phyloP scores from a whole-genome alignment of 2,888 invertebrate genomes.

The Nesidiocoris tenuis region DNA sequence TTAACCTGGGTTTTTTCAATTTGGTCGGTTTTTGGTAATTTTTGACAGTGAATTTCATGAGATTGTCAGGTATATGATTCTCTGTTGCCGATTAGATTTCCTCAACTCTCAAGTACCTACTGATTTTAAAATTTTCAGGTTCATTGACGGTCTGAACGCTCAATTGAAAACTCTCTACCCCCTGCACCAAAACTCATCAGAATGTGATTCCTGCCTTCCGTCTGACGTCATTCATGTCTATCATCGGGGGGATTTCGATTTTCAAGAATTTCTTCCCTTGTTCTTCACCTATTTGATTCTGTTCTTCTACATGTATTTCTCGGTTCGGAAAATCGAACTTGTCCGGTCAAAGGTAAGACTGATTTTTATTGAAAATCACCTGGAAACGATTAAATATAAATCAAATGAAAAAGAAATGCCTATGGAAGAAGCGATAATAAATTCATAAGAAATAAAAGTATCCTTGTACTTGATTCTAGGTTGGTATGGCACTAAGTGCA shows the following conservation, averaged over 20 bases:
- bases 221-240: constrained; percentile 69
- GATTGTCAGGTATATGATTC: too few relatives aligned
- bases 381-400: too few relatives aligned
- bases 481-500: constrained; percentile 82
- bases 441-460: too few relatives aligned
- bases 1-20: too few relatives aligned
- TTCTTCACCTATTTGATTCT: constrained; percentile 79
- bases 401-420: too few relatives aligned
- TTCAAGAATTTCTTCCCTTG: constrained; percentile 80
- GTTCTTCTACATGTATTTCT: constrained; percentile 92
- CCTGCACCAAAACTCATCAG: constrained; percentile 54
- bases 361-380: neutral
- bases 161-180: constrained; percentile 72
- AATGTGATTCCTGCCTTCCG: constrained; percentile 3
- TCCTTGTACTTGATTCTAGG: constrained; percentile 56
- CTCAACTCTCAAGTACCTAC: too few relatives aligned
- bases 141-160: constrained; percentile 69
- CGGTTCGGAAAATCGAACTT: constrained; percentile 91
- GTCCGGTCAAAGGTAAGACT: constrained; percentile 74
- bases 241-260: constrained; percentile 86
- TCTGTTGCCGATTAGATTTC: too few relatives aligned
- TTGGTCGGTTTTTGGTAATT: too few relatives aligned
- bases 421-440: too few relatives aligned
- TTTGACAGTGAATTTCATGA: too few relatives aligned
- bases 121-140: too few relatives aligned